Evolutionary conservation across 2,888 invertebrate species (phyloP).

Genomic region (Nephrotoma guestfalica): DNA sequence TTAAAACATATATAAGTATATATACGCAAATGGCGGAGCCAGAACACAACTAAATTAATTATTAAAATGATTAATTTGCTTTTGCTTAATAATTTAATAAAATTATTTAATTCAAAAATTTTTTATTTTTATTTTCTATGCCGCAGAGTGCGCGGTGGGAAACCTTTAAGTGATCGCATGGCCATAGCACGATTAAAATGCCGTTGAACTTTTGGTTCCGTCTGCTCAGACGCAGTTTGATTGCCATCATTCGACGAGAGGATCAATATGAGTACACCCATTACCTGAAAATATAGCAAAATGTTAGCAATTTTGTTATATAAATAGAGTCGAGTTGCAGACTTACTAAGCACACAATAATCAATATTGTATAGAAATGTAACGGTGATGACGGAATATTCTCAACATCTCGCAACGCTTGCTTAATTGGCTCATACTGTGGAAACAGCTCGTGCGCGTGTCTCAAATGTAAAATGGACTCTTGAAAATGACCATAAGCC

Average conservation of each 20-base stretch:
- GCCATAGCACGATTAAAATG: slow-evolving; percentile 84
- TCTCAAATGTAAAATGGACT: slow-evolving; percentile 67
- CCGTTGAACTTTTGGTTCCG: slow-evolving; percentile 54
- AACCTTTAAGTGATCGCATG: slow-evolving; percentile 62
- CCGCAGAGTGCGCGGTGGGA: slow-evolving; percentile 21
- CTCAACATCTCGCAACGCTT: slow-evolving; percentile 69
- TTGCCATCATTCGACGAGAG: slow-evolving; percentile 52
- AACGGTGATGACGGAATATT: slow-evolving; percentile 64
- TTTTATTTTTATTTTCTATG: slow-evolving; percentile 18
- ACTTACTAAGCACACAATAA: slow-evolving; percentile 70
- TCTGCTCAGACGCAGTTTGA: slow-evolving; percentile 31
- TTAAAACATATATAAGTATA: background rate
- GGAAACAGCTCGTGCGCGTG: slow-evolving; percentile 74
- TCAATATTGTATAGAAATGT: slow-evolving; percentile 73
- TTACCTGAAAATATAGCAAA: slow-evolving; percentile 39
- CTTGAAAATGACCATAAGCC: slow-evolving; percentile 79
- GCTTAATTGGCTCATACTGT: slow-evolving; percentile 67
- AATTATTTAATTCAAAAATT: background rate
- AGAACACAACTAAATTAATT: background rate
- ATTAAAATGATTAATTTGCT: background rate
- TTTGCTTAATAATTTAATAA: background rate
- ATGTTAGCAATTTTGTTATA: background rate
- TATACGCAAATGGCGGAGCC: background rate
- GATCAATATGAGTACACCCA: slow-evolving; percentile 70
- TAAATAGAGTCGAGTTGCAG: background rate